These are phyloP conservation scores for Tragelaphus buxtoni DNA, from an alignment of 2,113 vertebrate species.

Conservation along the genomic window DNA sequence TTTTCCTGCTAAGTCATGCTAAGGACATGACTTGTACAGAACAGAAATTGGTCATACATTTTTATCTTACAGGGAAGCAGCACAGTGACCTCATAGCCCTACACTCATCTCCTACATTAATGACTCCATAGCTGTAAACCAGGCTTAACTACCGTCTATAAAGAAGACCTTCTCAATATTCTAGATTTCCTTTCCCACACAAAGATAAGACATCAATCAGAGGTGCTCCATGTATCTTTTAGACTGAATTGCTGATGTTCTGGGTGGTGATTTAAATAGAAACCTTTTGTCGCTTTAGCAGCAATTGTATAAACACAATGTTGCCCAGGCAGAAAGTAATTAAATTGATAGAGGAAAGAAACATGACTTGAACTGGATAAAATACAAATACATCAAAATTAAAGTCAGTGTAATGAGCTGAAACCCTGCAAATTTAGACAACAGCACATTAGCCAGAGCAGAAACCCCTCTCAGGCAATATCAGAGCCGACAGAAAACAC, in stretches of 20 bases:
- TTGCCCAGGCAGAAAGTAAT: constrained; percentile 70
- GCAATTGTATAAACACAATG: constrained; percentile 64
- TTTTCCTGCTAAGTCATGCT: not conserved
- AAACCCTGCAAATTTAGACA: constrained; percentile 76
- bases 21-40: not conserved
- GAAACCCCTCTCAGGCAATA: constrained; percentile 17
- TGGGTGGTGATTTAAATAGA: constrained; percentile 65
- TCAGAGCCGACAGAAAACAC: constrained; percentile 26
- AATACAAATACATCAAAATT: constrained; percentile 82
- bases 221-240: not conserved
- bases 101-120: not conserved
- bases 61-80: not conserved
- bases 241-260: not conserved
- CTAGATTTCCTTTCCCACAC: not conserved
- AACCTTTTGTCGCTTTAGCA: constrained; percentile 62
- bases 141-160: not conserved
- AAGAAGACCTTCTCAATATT: not conserved
- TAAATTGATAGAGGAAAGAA: constrained; percentile 76
- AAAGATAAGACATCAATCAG: constrained; percentile 32
- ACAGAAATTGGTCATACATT: not conserved
- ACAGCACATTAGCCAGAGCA: constrained; percentile 52
- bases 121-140: not conserved
- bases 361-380: constrained; percentile 71
- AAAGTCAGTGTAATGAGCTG: constrained; percentile 80
- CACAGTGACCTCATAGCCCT: not conserved